phyloP scores from a whole-genome alignment of 2,113 vertebrate genomes.

The Pardalotus punctatus region DNA sequence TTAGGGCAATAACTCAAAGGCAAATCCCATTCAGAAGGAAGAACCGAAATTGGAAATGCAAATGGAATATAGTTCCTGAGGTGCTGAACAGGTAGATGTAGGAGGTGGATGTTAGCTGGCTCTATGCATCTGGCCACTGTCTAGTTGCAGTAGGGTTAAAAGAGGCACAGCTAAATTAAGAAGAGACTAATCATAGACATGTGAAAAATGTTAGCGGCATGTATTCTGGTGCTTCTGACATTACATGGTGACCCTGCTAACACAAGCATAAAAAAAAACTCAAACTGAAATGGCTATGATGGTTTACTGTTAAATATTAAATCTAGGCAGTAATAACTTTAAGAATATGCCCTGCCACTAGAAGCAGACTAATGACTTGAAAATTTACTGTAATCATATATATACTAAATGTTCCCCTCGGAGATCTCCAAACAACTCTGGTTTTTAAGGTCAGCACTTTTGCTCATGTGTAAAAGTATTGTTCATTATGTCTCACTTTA shows the following conservation, averaged over 20 bases:
- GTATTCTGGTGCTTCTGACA: constrained; percentile 4
- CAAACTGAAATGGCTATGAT: background rate
- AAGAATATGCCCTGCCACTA: background rate
- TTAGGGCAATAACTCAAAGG: background rate
- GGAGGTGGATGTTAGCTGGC: background rate
- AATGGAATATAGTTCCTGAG: background rate
- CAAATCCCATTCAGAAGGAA: background rate
- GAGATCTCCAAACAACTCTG: background rate
- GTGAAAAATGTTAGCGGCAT: constrained; percentile 32
- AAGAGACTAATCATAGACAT: background rate
- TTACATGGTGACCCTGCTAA: constrained; percentile 10
- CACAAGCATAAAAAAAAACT: constrained; percentile 1
- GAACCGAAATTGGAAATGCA: background rate
- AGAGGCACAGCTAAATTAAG: constrained; percentile 35
- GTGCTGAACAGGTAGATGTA: background rate
- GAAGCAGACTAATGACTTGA: background rate
- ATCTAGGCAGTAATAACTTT: background rate
- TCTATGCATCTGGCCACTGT: background rate
- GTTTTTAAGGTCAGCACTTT: background rate
- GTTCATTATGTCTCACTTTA: background rate
- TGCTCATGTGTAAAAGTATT: background rate
- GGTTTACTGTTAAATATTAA: background rate
- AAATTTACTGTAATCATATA: background rate
- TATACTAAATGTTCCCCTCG: background rate
- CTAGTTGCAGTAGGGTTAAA: background rate